Percentiles rank a stretch among this genome's conserved stretches.
These are phyloP conservation scores for Agrypnia vestita DNA, from an alignment of 1,140 invertebrate species.

Conservation along the genomic window DNA sequence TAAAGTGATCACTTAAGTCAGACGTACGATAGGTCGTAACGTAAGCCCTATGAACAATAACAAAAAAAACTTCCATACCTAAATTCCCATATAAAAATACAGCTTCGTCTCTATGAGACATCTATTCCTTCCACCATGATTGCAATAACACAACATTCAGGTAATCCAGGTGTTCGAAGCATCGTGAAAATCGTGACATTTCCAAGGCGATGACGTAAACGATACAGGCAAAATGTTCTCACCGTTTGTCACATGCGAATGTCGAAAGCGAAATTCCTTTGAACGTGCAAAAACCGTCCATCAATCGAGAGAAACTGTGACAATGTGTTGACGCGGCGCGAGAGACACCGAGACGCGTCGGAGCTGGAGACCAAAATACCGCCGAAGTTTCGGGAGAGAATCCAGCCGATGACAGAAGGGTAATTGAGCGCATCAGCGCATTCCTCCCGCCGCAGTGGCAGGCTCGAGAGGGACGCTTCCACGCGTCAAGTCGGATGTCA, in stretches of 20 bases:
- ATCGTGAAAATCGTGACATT: not conserved
- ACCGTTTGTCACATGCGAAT: not conserved
- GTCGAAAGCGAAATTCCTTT: constrained; percentile 8
- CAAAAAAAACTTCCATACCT: too few relatives aligned
- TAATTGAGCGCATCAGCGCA: constrained; percentile 20
- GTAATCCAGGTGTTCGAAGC: too few relatives aligned
- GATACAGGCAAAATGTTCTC: not conserved
- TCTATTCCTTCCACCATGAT: too few relatives aligned
- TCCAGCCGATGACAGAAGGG: constrained; percentile 6
- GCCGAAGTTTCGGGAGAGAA: constrained; percentile 1
- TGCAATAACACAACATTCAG: too few relatives aligned
- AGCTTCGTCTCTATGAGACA: too few relatives aligned
- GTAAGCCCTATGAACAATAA: too few relatives aligned
- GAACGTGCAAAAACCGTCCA: not conserved
- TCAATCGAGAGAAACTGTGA: constrained; percentile 27
- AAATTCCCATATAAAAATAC: too few relatives aligned
- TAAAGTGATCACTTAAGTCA: too few relatives aligned
- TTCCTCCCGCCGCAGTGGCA: not conserved
- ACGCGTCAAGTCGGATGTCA: not conserved
- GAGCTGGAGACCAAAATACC: constrained; percentile 17
- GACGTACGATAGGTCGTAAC: too few relatives aligned
- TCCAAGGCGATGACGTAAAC: not conserved
- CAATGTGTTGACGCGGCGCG: constrained; percentile 17
- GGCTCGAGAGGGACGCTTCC: not conserved
- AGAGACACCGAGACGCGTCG: not conserved